Conservation (phyloP, 2,113 vertebrate species). For the Mesoclemmys tuberculata region DNA sequence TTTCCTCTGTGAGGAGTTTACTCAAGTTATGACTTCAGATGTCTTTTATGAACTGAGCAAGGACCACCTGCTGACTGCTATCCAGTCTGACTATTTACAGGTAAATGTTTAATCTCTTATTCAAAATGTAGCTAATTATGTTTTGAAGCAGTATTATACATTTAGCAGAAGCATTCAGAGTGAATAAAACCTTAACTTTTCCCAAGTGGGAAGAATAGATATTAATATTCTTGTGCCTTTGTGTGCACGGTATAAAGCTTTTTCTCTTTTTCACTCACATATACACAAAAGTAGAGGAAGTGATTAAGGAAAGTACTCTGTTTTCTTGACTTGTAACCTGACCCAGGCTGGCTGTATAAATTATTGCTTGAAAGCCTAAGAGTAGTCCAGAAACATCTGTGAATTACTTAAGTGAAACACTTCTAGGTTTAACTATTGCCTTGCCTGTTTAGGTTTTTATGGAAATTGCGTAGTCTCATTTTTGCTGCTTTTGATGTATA, state of each 20-base stretch:
- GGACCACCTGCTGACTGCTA: conserved; percentile 93
- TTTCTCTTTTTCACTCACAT: not conserved
- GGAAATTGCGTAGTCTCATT: not conserved
- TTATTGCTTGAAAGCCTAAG: conserved; percentile 23
- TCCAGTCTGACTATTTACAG: conserved; percentile 99
- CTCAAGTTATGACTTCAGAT: conserved; percentile 94
- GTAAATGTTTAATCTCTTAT: conserved; percentile 73
- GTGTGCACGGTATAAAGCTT: not conserved
- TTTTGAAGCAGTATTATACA: not conserved
- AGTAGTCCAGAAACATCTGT: conserved; percentile 27
- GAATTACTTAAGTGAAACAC: conserved; percentile 26
- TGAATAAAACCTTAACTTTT: not conserved
- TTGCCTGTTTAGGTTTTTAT: conserved; percentile 9
- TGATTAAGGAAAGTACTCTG: conserved; percentile 4
- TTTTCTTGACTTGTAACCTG: conserved; percentile 29
- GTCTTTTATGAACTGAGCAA: conserved; percentile 96
- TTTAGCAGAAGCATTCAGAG: not conserved
- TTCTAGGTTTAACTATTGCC: conserved; percentile 30
- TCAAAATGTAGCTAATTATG: not conserved
- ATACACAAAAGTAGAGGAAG: not conserved
- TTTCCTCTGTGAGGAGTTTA: conserved; percentile 99
- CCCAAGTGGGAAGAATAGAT: not conserved
- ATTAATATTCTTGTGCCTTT: not conserved
- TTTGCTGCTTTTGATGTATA: not conserved
- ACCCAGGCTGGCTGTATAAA: not conserved